phyloP scores from a whole-genome alignment of 2,888 invertebrate species.

The Chaetogeoica ovagalla region DNA sequence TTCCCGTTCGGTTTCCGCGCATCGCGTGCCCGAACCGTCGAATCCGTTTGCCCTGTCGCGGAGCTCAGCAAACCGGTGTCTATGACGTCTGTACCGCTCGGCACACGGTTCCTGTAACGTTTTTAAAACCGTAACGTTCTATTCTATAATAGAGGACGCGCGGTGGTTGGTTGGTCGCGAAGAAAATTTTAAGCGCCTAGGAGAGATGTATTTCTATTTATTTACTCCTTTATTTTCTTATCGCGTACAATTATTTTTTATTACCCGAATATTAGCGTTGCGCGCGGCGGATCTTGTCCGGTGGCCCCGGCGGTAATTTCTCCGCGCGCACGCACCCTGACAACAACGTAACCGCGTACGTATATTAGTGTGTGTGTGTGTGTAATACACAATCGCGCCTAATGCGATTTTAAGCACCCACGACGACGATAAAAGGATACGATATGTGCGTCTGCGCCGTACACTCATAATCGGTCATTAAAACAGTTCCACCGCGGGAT shows the following conservation, averaged over 20 bases:
- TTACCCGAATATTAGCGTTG: constrained; percentile 26
- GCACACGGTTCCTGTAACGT: no score
- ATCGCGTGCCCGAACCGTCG: no score
- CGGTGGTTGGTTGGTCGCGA: no score
- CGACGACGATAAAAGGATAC: not conserved
- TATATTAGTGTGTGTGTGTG: not conserved
- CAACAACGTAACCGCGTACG: not conserved
- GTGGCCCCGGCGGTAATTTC: constrained; percentile 3
- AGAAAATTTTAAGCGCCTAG: no score
- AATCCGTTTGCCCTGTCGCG: no score
- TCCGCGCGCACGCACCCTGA: not conserved
- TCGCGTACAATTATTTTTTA: constrained; percentile 34
- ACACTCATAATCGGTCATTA: not conserved
- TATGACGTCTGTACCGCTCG: no score
- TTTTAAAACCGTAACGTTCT: no score
- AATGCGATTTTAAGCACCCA: constrained; percentile 51
- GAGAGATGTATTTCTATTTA: no score
- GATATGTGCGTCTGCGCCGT: no score
- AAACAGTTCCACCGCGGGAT: not conserved
- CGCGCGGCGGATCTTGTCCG: constrained; percentile 34
- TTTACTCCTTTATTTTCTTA: not conserved
- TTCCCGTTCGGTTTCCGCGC: no score
- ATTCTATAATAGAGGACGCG: no score
- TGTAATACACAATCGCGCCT: not conserved
- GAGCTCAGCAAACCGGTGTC: no score